Percentiles rank a stretch among this genome's conserved stretches.
Conservation (phyloP, 1,140 invertebrate genomes). For the Planococcus citri region DNA sequence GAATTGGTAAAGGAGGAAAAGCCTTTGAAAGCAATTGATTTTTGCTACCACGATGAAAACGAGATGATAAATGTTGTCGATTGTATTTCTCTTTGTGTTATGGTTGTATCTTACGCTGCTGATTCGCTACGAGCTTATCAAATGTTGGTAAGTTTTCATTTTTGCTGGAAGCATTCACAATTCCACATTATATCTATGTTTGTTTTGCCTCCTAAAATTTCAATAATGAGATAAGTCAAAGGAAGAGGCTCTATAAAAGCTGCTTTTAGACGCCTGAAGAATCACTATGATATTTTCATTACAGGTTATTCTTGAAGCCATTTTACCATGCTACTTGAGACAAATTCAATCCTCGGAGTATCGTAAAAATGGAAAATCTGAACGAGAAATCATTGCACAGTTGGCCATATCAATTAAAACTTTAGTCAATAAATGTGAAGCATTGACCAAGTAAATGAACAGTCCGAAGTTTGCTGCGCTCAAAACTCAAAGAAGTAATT, state of each 20-base stretch:
- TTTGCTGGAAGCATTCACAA: too few species aligned
- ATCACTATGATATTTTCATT: too few species aligned
- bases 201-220: too few species aligned
- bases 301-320: constrained; percentile 89
- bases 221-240: too few species aligned
- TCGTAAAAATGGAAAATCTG: constrained; percentile 74
- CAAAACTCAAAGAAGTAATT: too few species aligned
- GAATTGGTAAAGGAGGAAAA: constrained; percentile 93
- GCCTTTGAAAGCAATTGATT: constrained; percentile 90
- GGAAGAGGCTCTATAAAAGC: too few species aligned
- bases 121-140: constrained; percentile 91
- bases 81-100: constrained; percentile 88
- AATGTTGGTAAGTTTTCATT: constrained; percentile 82
- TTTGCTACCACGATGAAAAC: constrained; percentile 91
- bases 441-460: constrained; percentile 71
- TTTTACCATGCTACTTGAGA: constrained; percentile 85
- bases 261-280: too few species aligned
- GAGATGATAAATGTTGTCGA: constrained; percentile 89
- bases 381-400: constrained; percentile 89
- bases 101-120: constrained; percentile 93
- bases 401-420: constrained; percentile 90
- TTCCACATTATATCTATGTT: too few species aligned
- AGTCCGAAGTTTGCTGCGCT: too few species aligned
- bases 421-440: constrained; percentile 90
- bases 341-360: constrained; percentile 82